phyloP scores from a whole-genome alignment of 2,113 vertebrate genomes.

The Dermatemys mawii region DNA sequence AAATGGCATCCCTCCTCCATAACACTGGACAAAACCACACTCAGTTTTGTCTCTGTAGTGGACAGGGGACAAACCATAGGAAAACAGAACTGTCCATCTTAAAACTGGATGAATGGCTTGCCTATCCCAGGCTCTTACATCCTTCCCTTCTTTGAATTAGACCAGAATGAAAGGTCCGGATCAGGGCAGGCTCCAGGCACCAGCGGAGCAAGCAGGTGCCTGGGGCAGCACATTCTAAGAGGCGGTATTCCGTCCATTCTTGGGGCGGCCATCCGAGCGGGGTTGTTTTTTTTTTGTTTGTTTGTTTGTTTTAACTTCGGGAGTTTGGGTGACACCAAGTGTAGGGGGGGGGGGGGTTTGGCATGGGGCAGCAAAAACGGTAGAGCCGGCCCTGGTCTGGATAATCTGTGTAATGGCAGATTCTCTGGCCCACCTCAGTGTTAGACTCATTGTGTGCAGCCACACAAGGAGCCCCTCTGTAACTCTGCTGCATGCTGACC shows the following conservation, averaged over 20 bases:
- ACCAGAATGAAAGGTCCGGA: neutral
- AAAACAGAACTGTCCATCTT: neutral
- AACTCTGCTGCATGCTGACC: neutral
- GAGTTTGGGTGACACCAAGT: too few species aligned
- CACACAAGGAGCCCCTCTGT: accelerated
- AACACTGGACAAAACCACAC: neutral
- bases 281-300: too few species aligned
- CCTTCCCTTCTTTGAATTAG: neutral
- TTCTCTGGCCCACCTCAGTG: neutral
- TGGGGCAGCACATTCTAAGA: too few species aligned
- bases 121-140: neutral
- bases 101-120: neutral
- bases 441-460: neutral
- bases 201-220: too few species aligned
- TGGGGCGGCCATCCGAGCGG: too few species aligned
- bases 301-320: too few species aligned
- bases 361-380: too few species aligned
- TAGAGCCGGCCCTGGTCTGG: too few species aligned
- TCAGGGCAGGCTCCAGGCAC: too few species aligned
- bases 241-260: too few species aligned
- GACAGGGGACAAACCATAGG: neutral
- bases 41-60: neutral
- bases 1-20: neutral
- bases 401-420: neutral
- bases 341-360: too few species aligned